Base-by-base conservation (phyloP, 2,888 invertebrate species). In the Dolichomitus sp. region DNA sequence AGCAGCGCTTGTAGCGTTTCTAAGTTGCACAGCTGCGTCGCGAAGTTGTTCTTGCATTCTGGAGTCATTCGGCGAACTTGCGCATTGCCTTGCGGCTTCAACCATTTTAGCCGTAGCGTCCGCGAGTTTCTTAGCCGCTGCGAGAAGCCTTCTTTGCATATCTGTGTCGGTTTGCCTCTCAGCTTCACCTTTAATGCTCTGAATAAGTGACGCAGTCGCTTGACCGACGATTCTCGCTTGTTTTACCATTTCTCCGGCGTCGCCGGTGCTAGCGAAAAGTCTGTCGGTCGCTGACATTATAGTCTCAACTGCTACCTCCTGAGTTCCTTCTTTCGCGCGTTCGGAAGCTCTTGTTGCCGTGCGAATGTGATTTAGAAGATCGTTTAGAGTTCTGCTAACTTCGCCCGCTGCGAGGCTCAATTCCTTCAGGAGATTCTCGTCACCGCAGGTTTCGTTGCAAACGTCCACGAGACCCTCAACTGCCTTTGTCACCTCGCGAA, bases 21-120 rank as follows among this genome's bases (percentile, higher is more conserved):
- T 95, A n/a, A 99, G 94, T 88, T 99, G 98, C 91, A 99, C 99
- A 0, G 99, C 99, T 0, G 99, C 99, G 83, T 96, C 95, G 42
- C 97, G 96, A 12, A 99, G 94, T 4, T 97, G 97, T 85, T 97
- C 97, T 92, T 99, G 99, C 91, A 97, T 97, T 80, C 95, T 95
- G 0, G 97, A 95, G 89, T 98, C 98, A 94, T 98, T 96, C 0
- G 97, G 97, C 90, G 96, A 96, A 30, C 97, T 97, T 0, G 99
- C 98, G 93, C 99, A 99, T 72, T 98, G 97, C 79, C 99, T 95
- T 0, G 99, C 99, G 0, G 99, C 99, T 93, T 99, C 99, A 30
- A 99, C 99, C 97, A 99, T 97, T 87, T 97, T 96, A 0, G 99
- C 98, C 0, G 99, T 99, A 0, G 99, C 99, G 93, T 99, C 99